A percentile compares a stretch with the other conserved stretches of the same genome.
Evolutionary conservation across 2,113 vertebrate species (phyloP).

Genomic region (Pogonocichla stellata): DNA sequence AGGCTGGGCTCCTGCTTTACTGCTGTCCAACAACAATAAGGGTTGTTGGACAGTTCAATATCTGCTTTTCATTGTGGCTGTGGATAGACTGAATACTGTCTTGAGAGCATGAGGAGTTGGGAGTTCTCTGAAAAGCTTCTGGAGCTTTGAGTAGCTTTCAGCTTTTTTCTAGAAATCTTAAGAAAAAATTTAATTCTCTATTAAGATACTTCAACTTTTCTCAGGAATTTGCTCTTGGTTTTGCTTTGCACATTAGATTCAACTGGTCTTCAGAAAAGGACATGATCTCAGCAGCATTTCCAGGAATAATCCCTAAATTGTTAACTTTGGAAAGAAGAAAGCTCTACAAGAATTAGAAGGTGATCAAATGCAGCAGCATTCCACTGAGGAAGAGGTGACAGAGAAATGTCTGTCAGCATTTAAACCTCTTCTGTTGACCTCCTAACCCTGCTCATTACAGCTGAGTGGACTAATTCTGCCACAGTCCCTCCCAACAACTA

Average conservation of each 20-base stretch:
- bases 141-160: neutral
- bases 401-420: neutral
- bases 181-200: neutral
- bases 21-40: no score
- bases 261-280: neutral
- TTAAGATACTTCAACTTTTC: neutral
- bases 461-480: neutral
- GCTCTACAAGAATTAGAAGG: neutral
- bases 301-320: neutral
- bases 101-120: neutral
- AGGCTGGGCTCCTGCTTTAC: neutral
- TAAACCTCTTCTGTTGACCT: neutral
- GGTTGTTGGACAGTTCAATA: neutral
- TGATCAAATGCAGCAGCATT: neutral
- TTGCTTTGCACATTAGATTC: neutral
- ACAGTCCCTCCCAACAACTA: accelerated
- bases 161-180: neutral
- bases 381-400: neutral
- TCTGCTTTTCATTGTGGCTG: neutral
- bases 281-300: neutral
- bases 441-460: neutral
- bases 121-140: neutral
- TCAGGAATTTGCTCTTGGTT: neutral
- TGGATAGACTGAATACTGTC: neutral
- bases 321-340: neutral